Evolutionary conservation across 2,888 invertebrate genomes (phyloP), one percentile per base, ranked within the genome.

Genomic region (Drosophila trichaetosa): DNA sequence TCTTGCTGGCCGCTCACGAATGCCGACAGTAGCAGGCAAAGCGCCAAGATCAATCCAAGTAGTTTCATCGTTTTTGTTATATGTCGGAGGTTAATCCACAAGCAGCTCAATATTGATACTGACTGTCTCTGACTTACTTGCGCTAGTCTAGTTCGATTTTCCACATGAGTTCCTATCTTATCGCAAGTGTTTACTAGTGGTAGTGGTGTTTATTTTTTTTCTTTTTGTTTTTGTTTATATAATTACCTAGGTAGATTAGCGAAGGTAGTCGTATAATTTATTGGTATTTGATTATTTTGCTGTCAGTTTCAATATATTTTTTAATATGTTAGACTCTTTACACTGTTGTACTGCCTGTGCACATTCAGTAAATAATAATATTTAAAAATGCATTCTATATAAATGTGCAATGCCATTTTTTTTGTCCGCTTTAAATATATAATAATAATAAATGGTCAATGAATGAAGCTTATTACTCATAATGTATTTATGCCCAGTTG

Each of bases 61-160:
- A 84, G 69, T 53, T 87, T 90, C 91, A 91, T 57, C 24, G 10
- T 57, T 13, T 86, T 6, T 36, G 36, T 7, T 34, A 40, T 27
- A 2, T 59, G 62, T 53, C 27, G 18, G 46, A 67, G 82, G 73
- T 83, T 87, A 87, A 87, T 89, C 87, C 67, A 67, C 83, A 69
- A 73, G 83, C 80, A 79, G 52, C 54, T 75, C 78, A 63, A 69
- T 72, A 75, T 62, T 59, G 62, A 48, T 71, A 82, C 86, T 87
- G 73, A 65, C 64, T 40, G 16, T 53, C 34, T 48, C 38, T 65
- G 21, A 53, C 69, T 56, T 24, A 33, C 11, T 13, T 56, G 53
- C 59, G 46, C 27, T 65, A 46, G 34, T 61, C 18, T 57, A 46
- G 52, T 21, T 61, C 36, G 46, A 13, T 67, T 46, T 62, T 64